Evolutionary conservation across 2,113 vertebrate genomes (phyloP).

Genomic region (Sprattus sprattus): DNA sequence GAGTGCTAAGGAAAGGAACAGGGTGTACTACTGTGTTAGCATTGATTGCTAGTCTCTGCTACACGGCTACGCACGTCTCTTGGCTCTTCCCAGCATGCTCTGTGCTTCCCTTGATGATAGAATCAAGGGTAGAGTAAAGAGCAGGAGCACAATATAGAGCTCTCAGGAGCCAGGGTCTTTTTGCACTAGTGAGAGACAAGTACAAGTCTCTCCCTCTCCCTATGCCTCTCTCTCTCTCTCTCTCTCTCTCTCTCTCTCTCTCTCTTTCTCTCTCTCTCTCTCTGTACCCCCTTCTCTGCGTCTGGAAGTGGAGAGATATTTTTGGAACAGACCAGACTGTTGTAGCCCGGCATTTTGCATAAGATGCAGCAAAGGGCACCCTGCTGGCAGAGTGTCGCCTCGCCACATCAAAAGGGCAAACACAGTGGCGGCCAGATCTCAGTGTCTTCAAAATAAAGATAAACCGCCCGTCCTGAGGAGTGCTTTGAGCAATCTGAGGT

Average conservation of each 20-base stretch:
- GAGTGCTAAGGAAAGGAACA: no score
- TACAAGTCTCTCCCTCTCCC: not conserved
- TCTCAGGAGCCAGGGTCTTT: not conserved
- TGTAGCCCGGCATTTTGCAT: constrained; percentile 23
- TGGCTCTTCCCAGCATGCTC: not conserved
- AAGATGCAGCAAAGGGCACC: not conserved
- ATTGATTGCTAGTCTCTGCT: not conserved
- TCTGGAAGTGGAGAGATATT: not conserved
- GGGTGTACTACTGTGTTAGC: not conserved
- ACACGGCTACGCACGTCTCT: not conserved
- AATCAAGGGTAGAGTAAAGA: not conserved
- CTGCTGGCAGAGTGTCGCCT: not conserved
- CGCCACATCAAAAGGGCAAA: not conserved
- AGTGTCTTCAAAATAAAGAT: not conserved
- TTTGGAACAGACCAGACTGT: not conserved
- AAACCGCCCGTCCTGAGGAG: no score
- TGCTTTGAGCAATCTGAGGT: no score
- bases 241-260: not conserved
- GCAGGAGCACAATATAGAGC: not conserved
- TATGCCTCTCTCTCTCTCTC: not conserved
- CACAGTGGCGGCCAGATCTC: not conserved
- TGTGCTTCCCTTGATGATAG: not conserved
- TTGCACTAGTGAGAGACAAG: not conserved
- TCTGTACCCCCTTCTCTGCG: not conserved
- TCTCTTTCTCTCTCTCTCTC: not conserved